Evolutionary conservation across 2,797 vertebrate genomes (phyloP).

Genomic region (Enteromius fasciolatus): DNA sequence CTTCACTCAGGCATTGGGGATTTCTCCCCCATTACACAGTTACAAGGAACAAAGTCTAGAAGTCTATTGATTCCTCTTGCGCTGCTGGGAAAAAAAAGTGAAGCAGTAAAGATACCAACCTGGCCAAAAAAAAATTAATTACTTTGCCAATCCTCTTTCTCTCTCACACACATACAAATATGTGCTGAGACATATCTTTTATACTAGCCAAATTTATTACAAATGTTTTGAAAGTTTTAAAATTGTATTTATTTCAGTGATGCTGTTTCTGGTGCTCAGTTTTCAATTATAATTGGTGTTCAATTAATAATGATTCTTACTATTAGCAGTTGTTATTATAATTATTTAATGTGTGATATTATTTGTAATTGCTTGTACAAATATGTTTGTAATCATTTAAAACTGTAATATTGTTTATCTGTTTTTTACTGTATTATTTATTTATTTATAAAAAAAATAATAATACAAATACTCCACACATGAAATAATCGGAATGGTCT

Average conservation of each 20-base stretch:
- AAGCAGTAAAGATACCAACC: not conserved
- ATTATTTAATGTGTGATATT: too few relatives aligned
- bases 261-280: not conserved
- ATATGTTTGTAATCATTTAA: too few relatives aligned
- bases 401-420: not conserved
- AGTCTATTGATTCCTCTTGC: constrained; percentile 54
- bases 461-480: not conserved
- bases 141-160: not conserved
- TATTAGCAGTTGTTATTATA: not conserved
- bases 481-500: not conserved
- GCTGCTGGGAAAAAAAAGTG: not conserved
- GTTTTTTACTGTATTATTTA: not conserved
- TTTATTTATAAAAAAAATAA: too few relatives aligned
- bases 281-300: not conserved
- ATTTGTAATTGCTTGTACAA: too few relatives aligned
- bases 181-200: not conserved
- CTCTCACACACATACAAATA: not conserved
- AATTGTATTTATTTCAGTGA: not conserved
- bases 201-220: not conserved
- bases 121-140: not conserved
- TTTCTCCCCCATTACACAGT: constrained; percentile 40
- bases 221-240: not conserved
- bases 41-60: constrained; percentile 38
- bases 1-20: constrained; percentile 42
- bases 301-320: not conserved